These are phyloP conservation scores for Neodiprion pinetum DNA, from an alignment of 1,140 invertebrate genomes.

Conservation along the genomic window DNA sequence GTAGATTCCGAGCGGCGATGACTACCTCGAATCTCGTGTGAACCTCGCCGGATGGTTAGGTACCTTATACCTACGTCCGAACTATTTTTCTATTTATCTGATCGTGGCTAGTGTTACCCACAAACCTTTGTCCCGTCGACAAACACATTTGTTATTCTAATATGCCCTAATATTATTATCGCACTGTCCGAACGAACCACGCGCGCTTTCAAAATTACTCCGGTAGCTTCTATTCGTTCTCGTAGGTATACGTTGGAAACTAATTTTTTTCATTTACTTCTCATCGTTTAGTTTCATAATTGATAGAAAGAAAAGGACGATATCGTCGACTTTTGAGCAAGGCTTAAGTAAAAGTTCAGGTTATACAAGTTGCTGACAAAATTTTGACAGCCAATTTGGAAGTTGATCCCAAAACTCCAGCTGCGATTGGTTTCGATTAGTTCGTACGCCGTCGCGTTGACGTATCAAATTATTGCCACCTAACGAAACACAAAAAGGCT, in stretches of 20 bases:
- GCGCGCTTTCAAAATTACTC: background rate
- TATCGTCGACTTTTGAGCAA: too few species aligned
- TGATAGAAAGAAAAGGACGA: too few species aligned
- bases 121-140: background rate
- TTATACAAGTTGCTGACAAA: too few species aligned
- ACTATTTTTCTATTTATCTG: background rate
- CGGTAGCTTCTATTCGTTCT: too few species aligned
- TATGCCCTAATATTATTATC: background rate
- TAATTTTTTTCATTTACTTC: too few species aligned
- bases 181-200: background rate
- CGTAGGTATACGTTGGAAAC: too few species aligned
- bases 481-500: background rate
- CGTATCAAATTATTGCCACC: background rate
- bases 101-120: background rate
- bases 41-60: background rate
- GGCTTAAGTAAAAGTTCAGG: too few species aligned
- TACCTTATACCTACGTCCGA: too few species aligned
- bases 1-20: conserved; percentile 6
- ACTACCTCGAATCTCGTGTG: background rate
- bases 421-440: background rate
- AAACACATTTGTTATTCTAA: conserved; percentile 1
- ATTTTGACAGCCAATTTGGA: too few species aligned
- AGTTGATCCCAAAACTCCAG: too few species aligned
- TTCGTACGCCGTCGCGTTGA: background rate
- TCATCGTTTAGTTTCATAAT: too few species aligned